Evolutionary conservation across 1,140 invertebrate genomes (phyloP).

Genomic region (Dendrolimus punctatus): DNA sequence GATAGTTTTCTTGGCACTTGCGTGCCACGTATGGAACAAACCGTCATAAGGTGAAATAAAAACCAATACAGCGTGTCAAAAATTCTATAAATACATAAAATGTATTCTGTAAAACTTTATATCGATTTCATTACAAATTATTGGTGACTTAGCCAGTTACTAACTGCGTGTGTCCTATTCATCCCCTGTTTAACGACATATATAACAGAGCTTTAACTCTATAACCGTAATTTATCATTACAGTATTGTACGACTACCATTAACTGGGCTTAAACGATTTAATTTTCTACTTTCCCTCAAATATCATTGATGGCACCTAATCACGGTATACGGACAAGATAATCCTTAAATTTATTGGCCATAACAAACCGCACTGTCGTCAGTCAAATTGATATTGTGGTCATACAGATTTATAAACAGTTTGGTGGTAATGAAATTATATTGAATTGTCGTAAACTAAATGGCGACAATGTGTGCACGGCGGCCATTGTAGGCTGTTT

Average conservation of each 20-base stretch:
- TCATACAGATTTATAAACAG: constrained; percentile 58
- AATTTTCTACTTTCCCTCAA: constrained; percentile 61
- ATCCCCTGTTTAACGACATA: constrained; percentile 11
- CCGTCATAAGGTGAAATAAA: no score
- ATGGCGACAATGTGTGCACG: constrained; percentile 29
- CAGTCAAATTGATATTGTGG: constrained; percentile 44
- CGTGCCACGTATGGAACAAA: no score
- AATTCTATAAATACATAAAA: no score
- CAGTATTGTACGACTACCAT: constrained; percentile 42
- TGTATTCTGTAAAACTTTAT: not conserved
- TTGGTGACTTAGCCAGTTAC: not conserved
- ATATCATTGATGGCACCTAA: constrained; percentile 49
- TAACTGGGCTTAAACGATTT: constrained; percentile 60
- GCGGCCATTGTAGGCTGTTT: constrained; percentile 39
- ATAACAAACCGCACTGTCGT: constrained; percentile 57
- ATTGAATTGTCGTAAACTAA: constrained; percentile 58
- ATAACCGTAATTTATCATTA: constrained; percentile 29
- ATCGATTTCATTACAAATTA: constrained; percentile 7
- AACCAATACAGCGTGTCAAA: no score
- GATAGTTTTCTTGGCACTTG: no score
- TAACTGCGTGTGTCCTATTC: constrained; percentile 2
- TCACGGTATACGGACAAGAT: constrained; percentile 60
- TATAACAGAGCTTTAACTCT: constrained; percentile 10
- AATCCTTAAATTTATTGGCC: constrained; percentile 65
- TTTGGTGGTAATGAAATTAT: constrained; percentile 62